Conservation (phyloP, 2,797 vertebrate genomes). For the Loriculus beryllinus region DNA sequence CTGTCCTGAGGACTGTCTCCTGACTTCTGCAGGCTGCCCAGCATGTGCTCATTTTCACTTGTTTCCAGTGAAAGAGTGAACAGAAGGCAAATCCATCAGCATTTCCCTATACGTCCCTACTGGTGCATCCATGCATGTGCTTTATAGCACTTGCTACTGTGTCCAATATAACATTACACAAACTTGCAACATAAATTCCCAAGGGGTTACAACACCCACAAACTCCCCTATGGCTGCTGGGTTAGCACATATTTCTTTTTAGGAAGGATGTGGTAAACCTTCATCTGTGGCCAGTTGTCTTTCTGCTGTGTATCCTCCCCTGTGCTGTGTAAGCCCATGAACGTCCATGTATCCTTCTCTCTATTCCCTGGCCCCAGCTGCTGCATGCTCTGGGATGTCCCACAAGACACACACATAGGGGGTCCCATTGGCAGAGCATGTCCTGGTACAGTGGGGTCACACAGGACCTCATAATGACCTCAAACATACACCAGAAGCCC, state of each 20-base stretch:
- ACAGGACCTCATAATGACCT: background rate
- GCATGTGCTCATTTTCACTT: fast-evolving
- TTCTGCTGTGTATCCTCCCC: background rate
- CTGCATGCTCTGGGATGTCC: background rate
- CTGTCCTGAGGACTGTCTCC: background rate
- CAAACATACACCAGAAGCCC: background rate
- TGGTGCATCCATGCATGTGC: no score
- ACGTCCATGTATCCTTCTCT: fast-evolving
- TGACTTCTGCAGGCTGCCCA: background rate
- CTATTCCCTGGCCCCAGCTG: background rate
- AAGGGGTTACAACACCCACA: fast-evolving
- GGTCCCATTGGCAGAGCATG: background rate
- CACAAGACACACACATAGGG: background rate
- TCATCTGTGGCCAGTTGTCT: background rate
- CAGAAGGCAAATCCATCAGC: background rate
- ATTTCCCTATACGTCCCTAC: background rate
- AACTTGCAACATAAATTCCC: background rate
- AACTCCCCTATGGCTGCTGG: background rate
- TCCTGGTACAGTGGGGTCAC: fast-evolving
- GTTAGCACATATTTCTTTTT: background rate
- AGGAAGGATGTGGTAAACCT: background rate
- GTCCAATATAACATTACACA: fast-evolving
- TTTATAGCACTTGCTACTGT: background rate
- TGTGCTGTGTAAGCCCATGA: fast-evolving
- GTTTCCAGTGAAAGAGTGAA: background rate